Conservation (phyloP, 2,888 invertebrate species). For the Aproaerema taeniolella region DNA sequence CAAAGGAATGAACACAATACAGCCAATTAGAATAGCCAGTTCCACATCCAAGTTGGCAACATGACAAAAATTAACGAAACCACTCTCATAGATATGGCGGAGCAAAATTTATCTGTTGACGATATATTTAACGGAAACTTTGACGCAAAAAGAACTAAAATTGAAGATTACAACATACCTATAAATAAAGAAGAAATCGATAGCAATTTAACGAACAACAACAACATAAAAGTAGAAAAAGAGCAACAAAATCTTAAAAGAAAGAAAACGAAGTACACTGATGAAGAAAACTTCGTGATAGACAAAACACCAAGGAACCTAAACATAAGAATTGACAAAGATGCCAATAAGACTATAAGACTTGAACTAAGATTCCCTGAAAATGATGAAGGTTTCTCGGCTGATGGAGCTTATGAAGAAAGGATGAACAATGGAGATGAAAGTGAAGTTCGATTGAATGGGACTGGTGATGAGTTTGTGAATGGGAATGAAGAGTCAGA, state of each 20-base stretch:
- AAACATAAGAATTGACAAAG: conserved; percentile 52
- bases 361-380: conserved; percentile 44
- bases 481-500: conserved; percentile 3
- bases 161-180: conserved; percentile 24
- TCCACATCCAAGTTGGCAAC: conserved; percentile 27
- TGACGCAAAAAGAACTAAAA: conserved; percentile 46
- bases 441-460: too few species aligned
- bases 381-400: conserved; percentile 6
- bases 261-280: conserved; percentile 32
- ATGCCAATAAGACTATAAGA: conserved; percentile 48
- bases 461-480: conserved; percentile 18
- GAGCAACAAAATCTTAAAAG: conserved; percentile 36
- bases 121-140: conserved; percentile 56
- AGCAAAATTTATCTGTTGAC: conserved; percentile 45
- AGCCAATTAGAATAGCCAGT: conserved; percentile 55
- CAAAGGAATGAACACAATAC: conserved; percentile 61
- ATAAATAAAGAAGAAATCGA: neutral
- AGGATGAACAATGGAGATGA: conserved; percentile 19
- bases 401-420: conserved; percentile 6
- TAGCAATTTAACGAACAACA: conserved; percentile 33
- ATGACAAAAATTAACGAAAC: conserved; percentile 66
- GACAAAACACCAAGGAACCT: conserved; percentile 39
- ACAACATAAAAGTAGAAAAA: conserved; percentile 32
- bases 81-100: conserved; percentile 50
- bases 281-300: conserved; percentile 28